These are phyloP conservation scores for Lates calcarifer DNA, from an alignment of 2,113 vertebrate genomes.

Conservation along the genomic window DNA sequence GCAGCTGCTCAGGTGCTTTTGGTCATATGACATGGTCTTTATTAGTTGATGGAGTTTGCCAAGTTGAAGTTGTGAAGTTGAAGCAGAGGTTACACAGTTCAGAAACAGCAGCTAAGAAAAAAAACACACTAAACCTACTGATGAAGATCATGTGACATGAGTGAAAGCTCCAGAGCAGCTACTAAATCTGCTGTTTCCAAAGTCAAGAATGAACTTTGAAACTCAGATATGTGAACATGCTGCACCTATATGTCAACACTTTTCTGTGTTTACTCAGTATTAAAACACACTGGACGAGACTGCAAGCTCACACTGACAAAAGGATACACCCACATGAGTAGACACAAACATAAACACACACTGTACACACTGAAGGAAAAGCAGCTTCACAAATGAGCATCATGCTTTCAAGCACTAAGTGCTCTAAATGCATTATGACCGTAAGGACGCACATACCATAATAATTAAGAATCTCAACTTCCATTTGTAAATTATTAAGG, in stretches of 20 bases:
- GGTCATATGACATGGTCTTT: no score
- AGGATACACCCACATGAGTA: not conserved
- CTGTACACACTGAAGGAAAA: not conserved
- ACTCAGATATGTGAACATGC: constrained; percentile 5
- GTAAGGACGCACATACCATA: not conserved
- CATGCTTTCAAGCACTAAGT: constrained; percentile 5
- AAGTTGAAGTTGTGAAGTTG: no score
- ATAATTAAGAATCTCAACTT: not conserved
- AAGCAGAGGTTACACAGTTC: no score
- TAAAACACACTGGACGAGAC: constrained; percentile 2
- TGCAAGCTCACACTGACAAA: not conserved
- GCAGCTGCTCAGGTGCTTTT: no score
- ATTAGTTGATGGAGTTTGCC: no score
- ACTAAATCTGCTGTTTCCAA: not conserved
- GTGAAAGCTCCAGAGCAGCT: not conserved
- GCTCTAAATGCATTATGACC: constrained; percentile 27
- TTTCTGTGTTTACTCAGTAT: constrained; percentile 3
- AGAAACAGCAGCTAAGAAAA: no score
- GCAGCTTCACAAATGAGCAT: not conserved
- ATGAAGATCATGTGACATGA: no score
- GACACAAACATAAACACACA: constrained; percentile 4
- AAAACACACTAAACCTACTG: no score
- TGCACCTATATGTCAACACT: constrained; percentile 2
- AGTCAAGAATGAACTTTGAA: not conserved
- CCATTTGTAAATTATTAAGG: constrained; percentile 20